Evolutionary conservation across 2,888 invertebrate species (phyloP).

Genomic region (Tipula helvola): DNA sequence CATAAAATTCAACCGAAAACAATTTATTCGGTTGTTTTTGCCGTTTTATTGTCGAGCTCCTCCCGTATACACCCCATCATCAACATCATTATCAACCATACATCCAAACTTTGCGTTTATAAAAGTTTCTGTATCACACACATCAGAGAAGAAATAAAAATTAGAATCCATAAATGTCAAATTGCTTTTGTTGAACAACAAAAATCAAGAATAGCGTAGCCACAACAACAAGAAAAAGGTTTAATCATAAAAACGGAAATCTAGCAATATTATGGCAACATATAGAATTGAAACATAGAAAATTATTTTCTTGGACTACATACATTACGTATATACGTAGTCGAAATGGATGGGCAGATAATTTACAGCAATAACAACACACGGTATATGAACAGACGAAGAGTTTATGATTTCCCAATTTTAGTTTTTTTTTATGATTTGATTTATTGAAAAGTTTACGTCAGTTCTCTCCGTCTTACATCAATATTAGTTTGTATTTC

Average conservation of each 20-base stretch:
- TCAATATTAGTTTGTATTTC: background rate
- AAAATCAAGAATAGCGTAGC: background rate
- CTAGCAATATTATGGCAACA: background rate
- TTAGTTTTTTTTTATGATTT: background rate
- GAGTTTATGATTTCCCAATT: background rate
- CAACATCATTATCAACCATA: background rate
- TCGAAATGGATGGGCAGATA: background rate
- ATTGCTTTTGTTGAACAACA: background rate
- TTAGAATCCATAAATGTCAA: background rate
- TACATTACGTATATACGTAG: background rate
- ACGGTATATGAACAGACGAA: background rate
- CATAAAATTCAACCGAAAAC: background rate
- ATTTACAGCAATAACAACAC: background rate
- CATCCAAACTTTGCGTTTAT: background rate
- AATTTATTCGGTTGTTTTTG: background rate
- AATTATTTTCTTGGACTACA: background rate
- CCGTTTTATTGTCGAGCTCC: background rate
- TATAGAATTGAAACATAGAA: background rate
- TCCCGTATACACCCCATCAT: background rate
- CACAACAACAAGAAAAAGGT: background rate
- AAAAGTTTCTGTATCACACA: background rate
- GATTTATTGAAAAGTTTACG: background rate
- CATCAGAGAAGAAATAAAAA: background rate
- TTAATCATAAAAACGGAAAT: slow-evolving; percentile 4
- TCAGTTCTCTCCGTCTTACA: background rate